These are phyloP conservation scores for Hydraecia micacea DNA, from an alignment of 2,888 invertebrate genomes.

Conservation along the genomic window DNA sequence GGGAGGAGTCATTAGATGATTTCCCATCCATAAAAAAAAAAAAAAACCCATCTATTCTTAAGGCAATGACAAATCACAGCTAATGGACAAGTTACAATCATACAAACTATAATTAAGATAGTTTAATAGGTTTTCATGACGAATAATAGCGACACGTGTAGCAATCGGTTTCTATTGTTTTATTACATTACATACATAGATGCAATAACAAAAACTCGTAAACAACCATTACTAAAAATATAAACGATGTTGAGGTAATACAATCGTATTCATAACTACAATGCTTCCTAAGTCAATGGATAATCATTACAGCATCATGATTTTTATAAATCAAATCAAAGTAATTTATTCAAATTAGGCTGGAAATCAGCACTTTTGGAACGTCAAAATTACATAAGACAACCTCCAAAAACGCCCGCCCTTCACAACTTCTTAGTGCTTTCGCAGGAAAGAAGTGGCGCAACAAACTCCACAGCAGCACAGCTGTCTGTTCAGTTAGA, in stretches of 20 bases:
- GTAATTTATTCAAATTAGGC: no score
- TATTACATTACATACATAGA: constrained; percentile 1
- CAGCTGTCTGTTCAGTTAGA: no score
- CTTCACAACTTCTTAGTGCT: no score
- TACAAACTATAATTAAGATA: background rate
- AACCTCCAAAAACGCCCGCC: no score
- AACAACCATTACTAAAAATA: constrained; percentile 4
- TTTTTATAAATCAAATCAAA: background rate
- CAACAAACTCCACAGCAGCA: no score
- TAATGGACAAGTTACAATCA: background rate
- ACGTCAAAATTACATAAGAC: no score
- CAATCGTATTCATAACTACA: background rate
- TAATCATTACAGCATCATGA: background rate
- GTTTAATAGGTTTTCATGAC: constrained; percentile 17
- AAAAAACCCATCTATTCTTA: background rate
- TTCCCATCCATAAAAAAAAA: no score
- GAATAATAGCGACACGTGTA: constrained; percentile 19
- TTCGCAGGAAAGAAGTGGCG: no score
- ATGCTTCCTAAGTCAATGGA: background rate
- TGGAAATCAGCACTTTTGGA: no score
- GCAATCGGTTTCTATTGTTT: background rate
- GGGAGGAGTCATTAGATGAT: no score
- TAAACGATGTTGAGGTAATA: constrained; percentile 6
- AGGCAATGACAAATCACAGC: background rate
- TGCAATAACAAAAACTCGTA: background rate